Evolutionary conservation across 2,888 invertebrate genomes (phyloP).

Genomic region (Agriopis marginaria): DNA sequence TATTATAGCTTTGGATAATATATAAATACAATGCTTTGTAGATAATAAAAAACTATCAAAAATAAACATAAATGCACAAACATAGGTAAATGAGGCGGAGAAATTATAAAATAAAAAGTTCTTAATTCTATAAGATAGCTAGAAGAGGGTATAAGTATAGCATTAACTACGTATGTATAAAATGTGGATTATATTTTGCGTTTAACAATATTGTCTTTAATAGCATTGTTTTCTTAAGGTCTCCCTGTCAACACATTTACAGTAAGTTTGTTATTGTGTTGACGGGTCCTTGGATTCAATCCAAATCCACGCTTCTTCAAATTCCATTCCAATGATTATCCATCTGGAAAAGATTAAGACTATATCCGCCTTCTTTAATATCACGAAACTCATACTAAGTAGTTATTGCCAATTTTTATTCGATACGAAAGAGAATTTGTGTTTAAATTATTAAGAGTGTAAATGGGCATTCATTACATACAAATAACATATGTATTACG

Average conservation of each 20-base stretch:
- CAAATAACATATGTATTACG: too few species aligned
- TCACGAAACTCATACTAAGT: slow-evolving; percentile 14
- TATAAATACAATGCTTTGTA: neutral
- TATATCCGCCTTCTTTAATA: slow-evolving; percentile 21
- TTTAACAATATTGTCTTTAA: slow-evolving; percentile 84
- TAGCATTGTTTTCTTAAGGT: slow-evolving; percentile 72
- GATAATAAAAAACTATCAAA: neutral
- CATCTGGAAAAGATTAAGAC: slow-evolving; percentile 23
- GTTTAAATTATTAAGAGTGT: slow-evolving; percentile 15
- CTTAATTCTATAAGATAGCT: slow-evolving; percentile 64
- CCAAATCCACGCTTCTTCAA: slow-evolving; percentile 34
- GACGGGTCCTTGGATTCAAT: slow-evolving; percentile 32
- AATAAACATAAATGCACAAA: slow-evolving; percentile 4
- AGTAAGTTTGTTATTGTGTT: slow-evolving; percentile 43
- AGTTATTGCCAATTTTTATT: slow-evolving; percentile 36
- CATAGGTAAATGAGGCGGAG: slow-evolving; percentile 24
- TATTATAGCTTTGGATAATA: neutral
- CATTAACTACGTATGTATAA: slow-evolving; percentile 56
- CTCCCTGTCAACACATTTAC: slow-evolving; percentile 62
- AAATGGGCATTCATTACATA: slow-evolving; percentile 2
- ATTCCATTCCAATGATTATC: slow-evolving; percentile 38
- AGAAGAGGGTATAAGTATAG: slow-evolving; percentile 59
- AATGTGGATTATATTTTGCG: slow-evolving; percentile 80
- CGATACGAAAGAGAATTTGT: slow-evolving; percentile 7
- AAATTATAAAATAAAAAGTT: slow-evolving; percentile 62